Evolutionary conservation across 1,140 invertebrate genomes (phyloP).

Genomic region (Lepidostoma basale): DNA sequence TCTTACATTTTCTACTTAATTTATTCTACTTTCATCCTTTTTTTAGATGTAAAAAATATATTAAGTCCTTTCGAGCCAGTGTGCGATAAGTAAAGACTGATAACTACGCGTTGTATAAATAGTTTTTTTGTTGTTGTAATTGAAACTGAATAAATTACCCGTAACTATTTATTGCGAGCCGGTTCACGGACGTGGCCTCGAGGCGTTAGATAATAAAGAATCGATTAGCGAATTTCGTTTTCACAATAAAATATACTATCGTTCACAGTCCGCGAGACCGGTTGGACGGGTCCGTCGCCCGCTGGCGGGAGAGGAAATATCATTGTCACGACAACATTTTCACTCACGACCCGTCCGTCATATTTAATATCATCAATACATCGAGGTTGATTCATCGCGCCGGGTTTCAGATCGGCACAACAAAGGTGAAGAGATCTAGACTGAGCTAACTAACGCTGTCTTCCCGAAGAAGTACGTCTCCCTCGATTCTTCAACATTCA

Average conservation of each 20-base stretch:
- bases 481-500: no score
- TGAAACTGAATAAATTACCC: slow-evolving; percentile 1
- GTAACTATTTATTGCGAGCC: background rate
- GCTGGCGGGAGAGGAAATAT: background rate
- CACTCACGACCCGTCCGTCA: slow-evolving; percentile 6
- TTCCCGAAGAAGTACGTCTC: no score
- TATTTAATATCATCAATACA: background rate
- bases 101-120: background rate
- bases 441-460: no score
- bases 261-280: background rate
- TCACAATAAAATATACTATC: slow-evolving; percentile 5
- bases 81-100: no score
- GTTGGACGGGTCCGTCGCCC: slow-evolving; percentile 4
- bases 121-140: background rate
- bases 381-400: background rate
- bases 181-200: slow-evolving; percentile 11
- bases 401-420: no score
- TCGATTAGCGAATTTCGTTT: slow-evolving; percentile 4
- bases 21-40: no score
- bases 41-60: no score
- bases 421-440: no score
- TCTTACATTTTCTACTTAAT: no score
- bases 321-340: slow-evolving; percentile 11
- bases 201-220: slow-evolving; percentile 7
- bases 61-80: no score